Base-by-base conservation (phyloP, 53 echinoderm and acorn worm genomes). In the Paracentrotus lividus region DNA sequence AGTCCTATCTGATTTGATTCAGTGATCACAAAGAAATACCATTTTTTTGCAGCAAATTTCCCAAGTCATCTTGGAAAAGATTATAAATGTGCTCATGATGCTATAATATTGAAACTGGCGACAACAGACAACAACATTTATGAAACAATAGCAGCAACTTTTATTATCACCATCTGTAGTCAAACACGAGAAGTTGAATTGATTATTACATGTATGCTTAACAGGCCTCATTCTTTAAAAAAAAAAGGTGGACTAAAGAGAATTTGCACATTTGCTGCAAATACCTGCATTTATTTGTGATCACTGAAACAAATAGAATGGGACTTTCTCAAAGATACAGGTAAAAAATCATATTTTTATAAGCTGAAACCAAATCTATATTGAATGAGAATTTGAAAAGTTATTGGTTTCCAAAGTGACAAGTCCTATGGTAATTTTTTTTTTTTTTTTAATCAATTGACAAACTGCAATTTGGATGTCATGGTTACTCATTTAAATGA, bases 261-360 rank as follows among this genome's bases (percentile, higher is more conserved):
- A 68, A n/a, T 68, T 68, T n/a, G 69, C 26, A 68, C 69, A 68
- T 68, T 32, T 68, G 69, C 69, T 68, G 33, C 69, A 68, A 68
- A 68, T 27, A 68, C 69, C 69, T 68, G 69, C 69, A 68, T 68
- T 68, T 68, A n/a, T 68, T 68, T 68, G 69, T 68, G 69, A 68
- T 68, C 33, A 68, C 69, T 68, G 69, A 68, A 68, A 32, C 69
- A 32, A 68, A 68, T 68, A n/a, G 33, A 32, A 68, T 68, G 69
- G 69, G 69, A 68, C 69, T 68, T 68, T 68, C 69, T n/a, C 69
- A n/a, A 68, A 68, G 69, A 68, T 68, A 68, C 69, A 68, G 69
- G 33, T 68, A 68, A 68, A 68, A 27, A 68, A 32, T 68, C 69
- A 68, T 68, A 68, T 68, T 68, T 68, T 27, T 27, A 68, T 27